A percentile compares a stretch with the other conserved stretches of the same genome.
These are phyloP conservation scores for Hypocryptadius cinnamomeus DNA, from an alignment of 2,113 vertebrate genomes.

Conservation along the genomic window DNA sequence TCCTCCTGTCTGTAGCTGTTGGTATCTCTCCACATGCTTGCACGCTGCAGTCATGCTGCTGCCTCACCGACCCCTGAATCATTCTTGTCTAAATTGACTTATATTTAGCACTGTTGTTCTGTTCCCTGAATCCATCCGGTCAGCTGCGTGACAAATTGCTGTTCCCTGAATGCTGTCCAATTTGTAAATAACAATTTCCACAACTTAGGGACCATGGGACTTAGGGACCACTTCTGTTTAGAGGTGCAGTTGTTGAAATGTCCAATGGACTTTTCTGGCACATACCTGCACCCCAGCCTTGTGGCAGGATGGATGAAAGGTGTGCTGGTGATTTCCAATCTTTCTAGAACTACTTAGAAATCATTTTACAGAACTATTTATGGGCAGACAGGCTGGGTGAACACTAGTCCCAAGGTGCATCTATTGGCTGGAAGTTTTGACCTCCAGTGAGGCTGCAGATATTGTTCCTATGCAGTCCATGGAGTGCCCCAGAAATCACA, in stretches of 20 bases:
- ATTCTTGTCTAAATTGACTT: conserved; percentile 38
- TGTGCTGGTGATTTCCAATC: not conserved
- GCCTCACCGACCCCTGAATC: not conserved
- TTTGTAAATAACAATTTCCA: not conserved
- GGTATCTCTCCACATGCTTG: not conserved
- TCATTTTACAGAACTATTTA: not conserved
- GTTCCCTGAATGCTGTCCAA: conserved; percentile 26
- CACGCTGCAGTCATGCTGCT: not conserved
- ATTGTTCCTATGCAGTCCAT: rapidly evolving
- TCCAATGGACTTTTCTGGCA: rapidly evolving
- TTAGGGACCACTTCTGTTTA: not conserved
- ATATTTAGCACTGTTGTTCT: conserved; percentile 41
- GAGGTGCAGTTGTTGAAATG: not conserved
- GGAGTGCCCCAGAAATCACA: not conserved
- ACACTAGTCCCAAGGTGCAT: not conserved
- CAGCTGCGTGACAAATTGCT: conserved; percentile 20
- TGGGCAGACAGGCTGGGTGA: not conserved
- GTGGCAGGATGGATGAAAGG: not conserved
- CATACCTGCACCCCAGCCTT: not conserved
- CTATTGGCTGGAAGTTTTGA: not conserved
- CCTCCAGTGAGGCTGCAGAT: not conserved
- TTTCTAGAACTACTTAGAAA: not conserved
- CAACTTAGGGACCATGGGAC: not conserved
- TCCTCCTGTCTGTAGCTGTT: not conserved
- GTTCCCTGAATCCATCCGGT: conserved; percentile 17